Evolutionary conservation across 2,113 vertebrate genomes (phyloP).

Genomic region (Sprattus sprattus): DNA sequence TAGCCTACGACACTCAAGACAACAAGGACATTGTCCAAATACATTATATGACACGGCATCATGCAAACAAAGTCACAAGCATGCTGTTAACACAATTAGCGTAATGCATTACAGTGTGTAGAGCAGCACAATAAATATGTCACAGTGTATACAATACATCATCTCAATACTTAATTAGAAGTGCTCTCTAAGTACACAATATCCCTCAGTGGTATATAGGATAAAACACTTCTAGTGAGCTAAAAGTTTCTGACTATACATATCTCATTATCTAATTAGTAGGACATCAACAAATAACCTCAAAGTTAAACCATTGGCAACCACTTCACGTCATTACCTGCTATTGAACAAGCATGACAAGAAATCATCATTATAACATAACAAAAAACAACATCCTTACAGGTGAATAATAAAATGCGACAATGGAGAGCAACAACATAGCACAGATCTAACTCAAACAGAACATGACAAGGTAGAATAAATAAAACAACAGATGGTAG

Average conservation of each 20-base stretch:
- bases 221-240: neutral
- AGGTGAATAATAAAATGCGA: neutral
- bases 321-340: neutral
- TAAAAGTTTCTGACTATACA: neutral
- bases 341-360: neutral
- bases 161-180: neutral
- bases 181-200: neutral
- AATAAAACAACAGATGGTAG: no score
- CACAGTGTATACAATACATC: neutral
- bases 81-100: neutral
- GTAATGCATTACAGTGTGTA: neutral
- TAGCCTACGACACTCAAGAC: no score
- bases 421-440: neutral
- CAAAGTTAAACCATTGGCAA: neutral
- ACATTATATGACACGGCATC: neutral
- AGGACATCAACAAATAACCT: neutral
- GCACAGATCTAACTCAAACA: no score
- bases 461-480: no score
- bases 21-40: neutral
- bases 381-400: neutral
- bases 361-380: neutral
- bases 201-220: neutral
- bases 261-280: neutral
- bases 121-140: neutral
- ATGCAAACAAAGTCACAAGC: neutral